These are phyloP conservation scores for Clarias fuscus DNA, from an alignment of 2,797 vertebrate species.

Conservation along the genomic window DNA sequence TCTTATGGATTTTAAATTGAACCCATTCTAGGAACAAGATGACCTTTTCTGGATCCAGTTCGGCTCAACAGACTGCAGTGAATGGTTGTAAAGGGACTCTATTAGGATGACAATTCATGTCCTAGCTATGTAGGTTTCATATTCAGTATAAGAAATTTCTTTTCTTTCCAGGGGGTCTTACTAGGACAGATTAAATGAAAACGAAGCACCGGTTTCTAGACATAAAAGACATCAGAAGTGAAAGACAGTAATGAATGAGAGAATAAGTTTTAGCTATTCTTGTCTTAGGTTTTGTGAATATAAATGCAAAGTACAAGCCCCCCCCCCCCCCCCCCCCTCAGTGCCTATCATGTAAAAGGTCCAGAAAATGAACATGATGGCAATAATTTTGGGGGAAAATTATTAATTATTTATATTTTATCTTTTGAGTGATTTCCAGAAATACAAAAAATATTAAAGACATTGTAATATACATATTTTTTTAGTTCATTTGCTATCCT, in stretches of 20 bases:
- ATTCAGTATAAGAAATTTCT: constrained; percentile 29
- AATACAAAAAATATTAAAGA: not conserved
- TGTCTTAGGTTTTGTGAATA: not conserved
- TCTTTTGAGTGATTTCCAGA: not conserved
- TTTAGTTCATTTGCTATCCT: constrained; percentile 12
- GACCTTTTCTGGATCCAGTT: constrained; percentile 54
- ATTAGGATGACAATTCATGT: constrained; percentile 57
- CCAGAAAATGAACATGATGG: not conserved
- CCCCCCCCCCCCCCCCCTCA: no score
- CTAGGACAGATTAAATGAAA: constrained; percentile 23
- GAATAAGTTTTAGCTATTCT: not conserved
- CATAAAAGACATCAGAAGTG: not conserved
- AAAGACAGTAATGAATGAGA: not conserved
- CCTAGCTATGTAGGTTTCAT: constrained; percentile 43
- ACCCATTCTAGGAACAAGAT: constrained; percentile 54
- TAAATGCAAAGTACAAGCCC: not conserved
- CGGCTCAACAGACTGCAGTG: constrained; percentile 49
- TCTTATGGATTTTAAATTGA: constrained; percentile 59
- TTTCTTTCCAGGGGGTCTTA: constrained; percentile 17
- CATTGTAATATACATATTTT: constrained; percentile 8
- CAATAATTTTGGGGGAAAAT: not conserved
- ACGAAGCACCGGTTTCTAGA: constrained; percentile 9
- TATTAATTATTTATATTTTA: no score
- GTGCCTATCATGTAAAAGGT: not conserved
- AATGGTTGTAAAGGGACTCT: constrained; percentile 58